These are phyloP conservation scores for Drosophila kuntzei DNA, from an alignment of 2,888 invertebrate genomes.

Conservation along the genomic window DNA sequence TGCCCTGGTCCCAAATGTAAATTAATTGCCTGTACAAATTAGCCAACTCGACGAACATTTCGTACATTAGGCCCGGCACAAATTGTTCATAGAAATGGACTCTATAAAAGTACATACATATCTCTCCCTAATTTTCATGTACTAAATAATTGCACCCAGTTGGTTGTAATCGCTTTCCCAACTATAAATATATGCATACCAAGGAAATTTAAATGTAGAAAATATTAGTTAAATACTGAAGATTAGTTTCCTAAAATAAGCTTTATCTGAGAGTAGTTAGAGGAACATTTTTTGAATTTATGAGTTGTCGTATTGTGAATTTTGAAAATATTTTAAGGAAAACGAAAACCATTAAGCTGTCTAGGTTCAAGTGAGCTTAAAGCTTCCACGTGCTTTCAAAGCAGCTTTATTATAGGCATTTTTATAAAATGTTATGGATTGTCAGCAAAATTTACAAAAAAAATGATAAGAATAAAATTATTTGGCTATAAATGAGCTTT, in stretches of 20 bases:
- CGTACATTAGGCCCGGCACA: constrained; percentile 52
- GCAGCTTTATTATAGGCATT: no score
- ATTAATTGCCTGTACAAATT: constrained; percentile 78
- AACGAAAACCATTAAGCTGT: neutral
- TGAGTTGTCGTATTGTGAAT: neutral
- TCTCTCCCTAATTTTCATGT: constrained; percentile 5
- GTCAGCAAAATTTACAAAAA: no score
- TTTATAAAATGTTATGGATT: no score
- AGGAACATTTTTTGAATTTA: neutral
- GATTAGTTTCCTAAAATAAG: neutral
- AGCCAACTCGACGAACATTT: constrained; percentile 62
- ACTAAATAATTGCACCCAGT: constrained; percentile 16
- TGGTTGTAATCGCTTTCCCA: constrained; percentile 13
- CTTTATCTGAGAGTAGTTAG: neutral
- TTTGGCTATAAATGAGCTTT: no score
- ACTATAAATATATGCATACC: constrained; percentile 11
- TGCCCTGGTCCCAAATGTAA: constrained; percentile 59
- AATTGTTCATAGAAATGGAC: constrained; percentile 37
- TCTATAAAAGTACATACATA: constrained; percentile 17
- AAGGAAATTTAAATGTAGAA: neutral
- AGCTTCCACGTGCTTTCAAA: neutral
- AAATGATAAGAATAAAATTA: no score
- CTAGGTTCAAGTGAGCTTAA: neutral
- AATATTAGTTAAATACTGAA: neutral
- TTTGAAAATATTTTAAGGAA: neutral